Base-by-base conservation (phyloP, 2,888 invertebrate genomes). In the Odontomyia ornata region DNA sequence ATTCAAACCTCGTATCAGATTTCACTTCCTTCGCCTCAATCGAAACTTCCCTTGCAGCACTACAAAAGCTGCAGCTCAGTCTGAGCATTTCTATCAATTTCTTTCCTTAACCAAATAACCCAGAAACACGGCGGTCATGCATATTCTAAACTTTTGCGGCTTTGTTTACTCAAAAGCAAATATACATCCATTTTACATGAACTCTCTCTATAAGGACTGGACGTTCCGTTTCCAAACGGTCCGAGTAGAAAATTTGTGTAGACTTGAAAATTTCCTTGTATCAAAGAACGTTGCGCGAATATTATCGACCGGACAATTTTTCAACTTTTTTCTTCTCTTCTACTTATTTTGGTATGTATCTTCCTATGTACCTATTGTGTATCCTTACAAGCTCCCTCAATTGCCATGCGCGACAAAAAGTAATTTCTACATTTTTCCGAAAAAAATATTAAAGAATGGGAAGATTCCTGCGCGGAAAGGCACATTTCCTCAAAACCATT, bases 51-150 rank as follows among this genome's bases (percentile, higher is more conserved):
- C 36, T 36, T 36, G n/a, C n/a, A n/a, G n/a, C n/a, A n/a, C n/a
- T n/a, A n/a, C n/a, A n/a, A n/a, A n/a, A n/a, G n/a, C n/a, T n/a
- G n/a, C n/a, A n/a, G n/a, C n/a, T n/a, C n/a, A n/a, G n/a, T n/a
- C n/a, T n/a, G n/a, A 36, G 4, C 25, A 23, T 2, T 5, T 67
- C 21, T 36, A 21, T 67, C 28, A 69, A 46, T 69, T 46, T 47
- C 18, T 65, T 69, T 47, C 46, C 46, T 13, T 69, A 69, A 69
- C 69, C 69, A 69, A 69, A 47, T 69, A 69, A 69, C 69, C 69
- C 21, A 69, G 47, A 69, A 69, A 69, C 69, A 25, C 69, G 47
- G 15, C 47, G 18, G 18, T 47, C 69, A 69, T 69, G 47, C 69
- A 69, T 69, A 69, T 46, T 36, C 30, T 27, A 7, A 36, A 67